These are phyloP conservation scores for Campopleginae sp. DNA, from an alignment of 2,888 invertebrate species.

Conservation along the genomic window DNA sequence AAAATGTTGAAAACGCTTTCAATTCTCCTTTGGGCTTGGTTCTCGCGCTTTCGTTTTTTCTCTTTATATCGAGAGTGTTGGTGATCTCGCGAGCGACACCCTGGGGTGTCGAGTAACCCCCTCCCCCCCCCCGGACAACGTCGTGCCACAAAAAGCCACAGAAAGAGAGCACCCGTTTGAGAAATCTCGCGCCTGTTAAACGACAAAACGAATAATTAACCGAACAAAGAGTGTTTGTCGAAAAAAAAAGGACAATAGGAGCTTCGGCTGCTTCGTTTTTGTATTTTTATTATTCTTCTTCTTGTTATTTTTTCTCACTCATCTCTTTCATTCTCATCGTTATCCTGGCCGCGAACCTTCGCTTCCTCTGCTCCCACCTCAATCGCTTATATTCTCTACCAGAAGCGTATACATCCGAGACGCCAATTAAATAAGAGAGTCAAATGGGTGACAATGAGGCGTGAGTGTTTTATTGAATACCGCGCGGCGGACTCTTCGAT, in stretches of 20 bases:
- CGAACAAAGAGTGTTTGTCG: conserved; percentile 76
- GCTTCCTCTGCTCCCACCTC: conserved; percentile 33
- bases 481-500: conserved; percentile 52
- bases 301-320: conserved; percentile 19
- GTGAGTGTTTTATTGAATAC: conserved; percentile 66
- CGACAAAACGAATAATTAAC: conserved; percentile 83
- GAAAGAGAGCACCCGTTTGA: conserved; percentile 71
- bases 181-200: conserved; percentile 80
- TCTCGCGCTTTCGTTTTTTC: conserved; percentile 17
- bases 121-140: conserved; percentile 28
- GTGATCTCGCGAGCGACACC: conserved; percentile 38
- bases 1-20: conserved; percentile 42
- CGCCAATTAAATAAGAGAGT: conserved; percentile 81
- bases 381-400: conserved; percentile 37
- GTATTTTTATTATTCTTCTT: conserved; percentile 15
- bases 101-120: conserved; percentile 50
- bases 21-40: conserved; percentile 20
- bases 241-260: conserved; percentile 67
- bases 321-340: conserved; percentile 63
- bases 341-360: conserved; percentile 71
- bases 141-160: conserved; percentile 40
- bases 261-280: conserved; percentile 70
- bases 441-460: conserved; percentile 83
- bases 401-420: conserved; percentile 37
- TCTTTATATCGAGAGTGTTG: conserved; percentile 26